Base-by-base conservation (phyloP, 2,888 invertebrate genomes). In the Drosophila multiciliata region DNA sequence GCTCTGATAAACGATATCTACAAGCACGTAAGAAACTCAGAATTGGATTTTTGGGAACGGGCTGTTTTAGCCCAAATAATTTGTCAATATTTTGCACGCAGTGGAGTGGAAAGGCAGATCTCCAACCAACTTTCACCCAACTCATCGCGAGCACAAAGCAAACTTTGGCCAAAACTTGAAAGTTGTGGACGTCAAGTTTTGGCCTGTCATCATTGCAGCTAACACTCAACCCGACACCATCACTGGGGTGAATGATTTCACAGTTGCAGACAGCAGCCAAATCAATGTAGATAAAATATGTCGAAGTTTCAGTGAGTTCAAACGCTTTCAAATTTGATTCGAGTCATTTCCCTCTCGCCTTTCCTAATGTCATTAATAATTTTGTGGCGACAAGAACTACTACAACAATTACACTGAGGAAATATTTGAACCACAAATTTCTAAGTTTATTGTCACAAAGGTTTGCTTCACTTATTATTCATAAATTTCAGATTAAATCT, bases 51-150 rank as follows among this genome's bases (percentile, higher is more conserved):
- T 45, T 45, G 45, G 23, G 45, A 59, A 62, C 70, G 50, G 63
- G 36, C 17, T 12, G 29, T 36, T 29, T 32, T 40, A 12, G 45
- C 11, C n/a, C 23, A 58, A 58, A 66, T 75, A 74, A 84, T 84
- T 88, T 88, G 83, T 84, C 81, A 83, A 86, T 88, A 71, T 83
- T 75, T 83, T 75, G 78, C 66, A 64, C 69, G 71, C 68, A 73
- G 52, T 42, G 73, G 36, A 78, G 64, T 65, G 77, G 68, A 85
- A 84, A 66, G 20, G 42, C 61, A 61, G 59, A 11, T 26, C 8
- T 45, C 7, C 20, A 23, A 23, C 45, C 20, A 54, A 54, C 17
- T 17, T 12, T 11, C 26, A 48, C 49, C 68, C n/a, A 50, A 62
- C 33, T 45, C n/a, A 40, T 12, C 50, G 53, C 67, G 36, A 53